phyloP scores from a whole-genome alignment of 1,140 invertebrate species.

The Drosophila navojoa region DNA sequence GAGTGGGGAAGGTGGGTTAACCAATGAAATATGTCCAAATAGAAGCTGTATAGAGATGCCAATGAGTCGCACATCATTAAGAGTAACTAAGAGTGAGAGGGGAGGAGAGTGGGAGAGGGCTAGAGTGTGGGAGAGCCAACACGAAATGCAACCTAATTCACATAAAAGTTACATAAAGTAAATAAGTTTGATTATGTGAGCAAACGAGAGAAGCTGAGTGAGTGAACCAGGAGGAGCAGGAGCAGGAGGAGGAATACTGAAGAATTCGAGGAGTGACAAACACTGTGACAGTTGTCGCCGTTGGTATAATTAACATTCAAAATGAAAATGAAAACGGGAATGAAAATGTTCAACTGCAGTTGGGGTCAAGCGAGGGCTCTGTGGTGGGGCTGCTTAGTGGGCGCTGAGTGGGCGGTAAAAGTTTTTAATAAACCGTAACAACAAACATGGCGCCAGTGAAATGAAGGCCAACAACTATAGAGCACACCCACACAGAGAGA shows the following conservation, averaged over 20 bases:
- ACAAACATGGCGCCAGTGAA: constrained; percentile 52
- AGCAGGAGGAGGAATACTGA: too few species aligned
- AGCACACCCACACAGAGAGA: constrained; percentile 13
- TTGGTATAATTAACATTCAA: constrained; percentile 72
- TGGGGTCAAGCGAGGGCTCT: neutral
- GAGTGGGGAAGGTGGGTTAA: too few species aligned
- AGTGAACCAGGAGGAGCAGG: neutral
- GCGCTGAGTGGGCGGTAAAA: constrained; percentile 47
- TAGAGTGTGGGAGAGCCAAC: neutral
- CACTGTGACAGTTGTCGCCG: constrained; percentile 20
- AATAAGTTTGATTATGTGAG: constrained; percentile 72
- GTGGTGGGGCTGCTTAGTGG: neutral
- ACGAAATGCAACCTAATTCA: constrained; percentile 56
- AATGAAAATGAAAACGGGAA: constrained; percentile 40
- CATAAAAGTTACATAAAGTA: constrained; percentile 77
- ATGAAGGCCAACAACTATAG: constrained; percentile 20
- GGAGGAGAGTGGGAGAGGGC: neutral
- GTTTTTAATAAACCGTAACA: constrained; percentile 76
- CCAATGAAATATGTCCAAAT: too few species aligned
- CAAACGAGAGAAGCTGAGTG: neutral
- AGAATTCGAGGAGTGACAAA: too few species aligned
- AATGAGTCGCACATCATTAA: constrained; percentile 6
- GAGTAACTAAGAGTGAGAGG: neutral
- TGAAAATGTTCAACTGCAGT: constrained; percentile 62
- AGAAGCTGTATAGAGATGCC: too few species aligned